A percentile compares a stretch with the other conserved stretches of the same genome.
phyloP scores from a whole-genome alignment of 2,113 vertebrate species.

The Chlorodrepanis virens region DNA sequence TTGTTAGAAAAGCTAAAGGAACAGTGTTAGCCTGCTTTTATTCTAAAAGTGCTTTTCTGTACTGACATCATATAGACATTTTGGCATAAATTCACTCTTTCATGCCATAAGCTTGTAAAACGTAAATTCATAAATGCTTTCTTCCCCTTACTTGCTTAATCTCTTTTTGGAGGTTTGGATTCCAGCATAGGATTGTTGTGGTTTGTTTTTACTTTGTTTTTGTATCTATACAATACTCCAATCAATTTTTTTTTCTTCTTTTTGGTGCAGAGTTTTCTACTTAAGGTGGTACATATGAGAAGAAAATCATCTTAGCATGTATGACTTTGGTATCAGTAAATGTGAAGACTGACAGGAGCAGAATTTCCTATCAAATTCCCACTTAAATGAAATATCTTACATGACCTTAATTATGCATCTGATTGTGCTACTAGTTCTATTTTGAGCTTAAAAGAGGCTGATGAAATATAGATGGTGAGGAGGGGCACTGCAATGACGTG shows the following conservation, averaged over 20 bases:
- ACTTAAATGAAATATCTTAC: not conserved
- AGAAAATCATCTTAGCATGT: not conserved
- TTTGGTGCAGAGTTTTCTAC: not conserved
- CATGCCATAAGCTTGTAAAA: not conserved
- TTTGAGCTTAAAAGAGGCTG: constrained; percentile 34
- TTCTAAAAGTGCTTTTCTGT: not conserved
- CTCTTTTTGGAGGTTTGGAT: not conserved
- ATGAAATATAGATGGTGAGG: constrained; percentile 42
- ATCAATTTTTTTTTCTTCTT: not conserved
- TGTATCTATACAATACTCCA: not conserved
- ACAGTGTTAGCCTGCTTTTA: not conserved
- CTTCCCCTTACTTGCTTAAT: not conserved
- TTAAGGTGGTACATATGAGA: not conserved
- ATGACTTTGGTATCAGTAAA: not conserved
- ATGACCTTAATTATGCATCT: not conserved
- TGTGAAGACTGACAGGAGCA: not conserved
- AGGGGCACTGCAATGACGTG: not conserved
- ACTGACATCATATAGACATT: not conserved
- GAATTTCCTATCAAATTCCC: not conserved
- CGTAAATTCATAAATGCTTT: not conserved
- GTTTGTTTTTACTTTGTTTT: not conserved
- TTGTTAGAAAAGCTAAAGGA: not conserved
- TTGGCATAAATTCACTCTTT: not conserved
- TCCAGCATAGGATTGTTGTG: not conserved
- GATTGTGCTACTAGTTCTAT: not conserved